These are phyloP conservation scores for Trogon melanurus DNA, from an alignment of 2,113 vertebrate genomes.

Conservation along the genomic window DNA sequence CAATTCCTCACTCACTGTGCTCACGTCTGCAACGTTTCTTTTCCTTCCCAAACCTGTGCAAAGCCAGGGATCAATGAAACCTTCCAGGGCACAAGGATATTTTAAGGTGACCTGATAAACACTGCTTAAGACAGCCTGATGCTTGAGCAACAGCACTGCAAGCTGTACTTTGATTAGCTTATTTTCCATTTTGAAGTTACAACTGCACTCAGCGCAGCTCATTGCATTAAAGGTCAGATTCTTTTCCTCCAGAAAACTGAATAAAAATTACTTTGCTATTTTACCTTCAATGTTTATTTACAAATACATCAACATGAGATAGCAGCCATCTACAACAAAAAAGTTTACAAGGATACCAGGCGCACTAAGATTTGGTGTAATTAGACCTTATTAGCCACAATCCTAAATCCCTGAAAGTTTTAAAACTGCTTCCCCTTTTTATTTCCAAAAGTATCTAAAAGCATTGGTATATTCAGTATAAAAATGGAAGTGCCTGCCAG, in stretches of 20 bases:
- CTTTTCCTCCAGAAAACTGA: not conserved
- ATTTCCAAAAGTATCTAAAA: not conserved
- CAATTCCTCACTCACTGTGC: not conserved
- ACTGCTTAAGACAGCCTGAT: not conserved
- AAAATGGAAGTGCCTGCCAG: not conserved
- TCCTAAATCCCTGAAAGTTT: not conserved
- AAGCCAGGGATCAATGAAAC: not conserved
- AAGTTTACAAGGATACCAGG: not conserved
- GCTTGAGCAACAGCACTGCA: not conserved
- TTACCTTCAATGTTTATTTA: slow-evolving; percentile 25
- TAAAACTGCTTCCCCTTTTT: not conserved
- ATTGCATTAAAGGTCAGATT: not conserved
- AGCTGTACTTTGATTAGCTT: not conserved
- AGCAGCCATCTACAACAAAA: not conserved
- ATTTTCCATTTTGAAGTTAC: not conserved
- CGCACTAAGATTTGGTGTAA: not conserved
- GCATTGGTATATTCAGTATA: not conserved
- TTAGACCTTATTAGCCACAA: not conserved
- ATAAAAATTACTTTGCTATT: not conserved
- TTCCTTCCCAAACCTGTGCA: not conserved
- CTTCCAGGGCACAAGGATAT: not conserved
- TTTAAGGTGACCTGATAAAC: not conserved
- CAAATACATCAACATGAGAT: not conserved
- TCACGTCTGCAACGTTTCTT: not conserved
- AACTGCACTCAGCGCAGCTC: not conserved